Conservation (phyloP, 2,113 vertebrate species). For the Entomyzon cyanotis region DNA sequence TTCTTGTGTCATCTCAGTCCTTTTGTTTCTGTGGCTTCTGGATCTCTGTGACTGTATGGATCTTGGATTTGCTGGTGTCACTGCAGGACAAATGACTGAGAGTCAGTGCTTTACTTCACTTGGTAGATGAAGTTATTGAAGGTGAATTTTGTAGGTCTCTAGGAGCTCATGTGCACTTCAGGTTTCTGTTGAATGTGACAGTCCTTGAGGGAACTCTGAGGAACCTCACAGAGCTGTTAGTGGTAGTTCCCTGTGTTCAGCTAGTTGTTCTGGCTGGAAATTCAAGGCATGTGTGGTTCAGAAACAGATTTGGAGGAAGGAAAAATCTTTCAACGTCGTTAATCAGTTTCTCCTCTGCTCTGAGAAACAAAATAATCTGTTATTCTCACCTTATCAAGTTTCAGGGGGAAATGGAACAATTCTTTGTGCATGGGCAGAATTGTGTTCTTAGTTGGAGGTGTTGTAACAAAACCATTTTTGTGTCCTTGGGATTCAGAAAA, state of each 20-base stretch:
- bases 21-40: neutral
- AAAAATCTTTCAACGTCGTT: rapidly evolving
- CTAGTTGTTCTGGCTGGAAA: neutral
- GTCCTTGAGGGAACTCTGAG: neutral
- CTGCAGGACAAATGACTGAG: neutral
- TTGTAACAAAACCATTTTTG: neutral
- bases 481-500: neutral
- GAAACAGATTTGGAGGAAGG: neutral
- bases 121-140: neutral
- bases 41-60: neutral
- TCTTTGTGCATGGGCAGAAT: neutral
- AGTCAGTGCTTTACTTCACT: neutral
- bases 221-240: neutral
- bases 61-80: neutral
- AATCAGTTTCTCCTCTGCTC: neutral
- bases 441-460: neutral
- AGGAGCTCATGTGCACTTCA: neutral
- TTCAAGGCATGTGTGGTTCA: neutral
- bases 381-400: neutral
- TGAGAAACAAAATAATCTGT: neutral
- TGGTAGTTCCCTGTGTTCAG: neutral
- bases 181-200: neutral
- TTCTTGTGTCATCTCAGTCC: neutral
- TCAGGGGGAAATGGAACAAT: neutral
- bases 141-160: neutral